A percentile compares a stretch with the other conserved stretches of the same genome.
Conservation (phyloP, 1,140 invertebrate genomes). For the Zaprionus africanus region DNA sequence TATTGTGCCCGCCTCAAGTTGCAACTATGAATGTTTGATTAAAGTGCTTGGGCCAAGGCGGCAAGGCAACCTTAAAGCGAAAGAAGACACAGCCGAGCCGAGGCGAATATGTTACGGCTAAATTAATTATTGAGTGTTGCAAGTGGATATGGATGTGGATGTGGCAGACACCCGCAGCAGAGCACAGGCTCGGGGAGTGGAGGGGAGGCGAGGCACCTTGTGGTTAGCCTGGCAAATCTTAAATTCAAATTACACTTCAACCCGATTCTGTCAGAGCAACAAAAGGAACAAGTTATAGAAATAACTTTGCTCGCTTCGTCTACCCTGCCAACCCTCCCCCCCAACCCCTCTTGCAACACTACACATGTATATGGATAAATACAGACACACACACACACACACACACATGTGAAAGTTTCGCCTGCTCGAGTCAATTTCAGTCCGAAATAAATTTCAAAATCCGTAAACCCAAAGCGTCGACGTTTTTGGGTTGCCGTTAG, state of each 20-base stretch:
- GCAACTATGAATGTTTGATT: constrained; percentile 79
- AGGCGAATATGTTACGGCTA: constrained; percentile 66
- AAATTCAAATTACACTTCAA: constrained; percentile 81
- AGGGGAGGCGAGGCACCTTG: constrained; percentile 55
- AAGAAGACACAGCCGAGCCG: not conserved
- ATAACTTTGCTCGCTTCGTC: constrained; percentile 54
- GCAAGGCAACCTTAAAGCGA: constrained; percentile 23
- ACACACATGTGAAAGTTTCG: constrained; percentile 49
- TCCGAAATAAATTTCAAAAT: constrained; percentile 76
- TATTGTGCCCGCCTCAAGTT: constrained; percentile 57
- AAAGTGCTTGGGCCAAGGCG: constrained; percentile 46
- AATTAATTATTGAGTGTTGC: constrained; percentile 74
- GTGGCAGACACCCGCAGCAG: constrained; percentile 15
- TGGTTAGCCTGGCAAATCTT: constrained; percentile 75
- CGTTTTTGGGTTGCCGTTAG: constrained; percentile 61
- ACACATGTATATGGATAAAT: constrained; percentile 35
- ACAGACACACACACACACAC: constrained; percentile 10
- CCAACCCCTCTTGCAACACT: not conserved
- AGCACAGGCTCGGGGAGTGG: not conserved
- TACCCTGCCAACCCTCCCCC: not conserved
- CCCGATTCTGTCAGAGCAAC: constrained; percentile 63
- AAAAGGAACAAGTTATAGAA: constrained; percentile 76
- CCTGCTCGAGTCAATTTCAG: constrained; percentile 71
- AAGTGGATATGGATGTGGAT: constrained; percentile 37
- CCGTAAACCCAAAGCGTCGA: constrained; percentile 73